A percentile compares a stretch with the other conserved stretches of the same genome.
Conservation (phyloP, 2,888 invertebrate genomes). For the Tachystola acroxantha region DNA sequence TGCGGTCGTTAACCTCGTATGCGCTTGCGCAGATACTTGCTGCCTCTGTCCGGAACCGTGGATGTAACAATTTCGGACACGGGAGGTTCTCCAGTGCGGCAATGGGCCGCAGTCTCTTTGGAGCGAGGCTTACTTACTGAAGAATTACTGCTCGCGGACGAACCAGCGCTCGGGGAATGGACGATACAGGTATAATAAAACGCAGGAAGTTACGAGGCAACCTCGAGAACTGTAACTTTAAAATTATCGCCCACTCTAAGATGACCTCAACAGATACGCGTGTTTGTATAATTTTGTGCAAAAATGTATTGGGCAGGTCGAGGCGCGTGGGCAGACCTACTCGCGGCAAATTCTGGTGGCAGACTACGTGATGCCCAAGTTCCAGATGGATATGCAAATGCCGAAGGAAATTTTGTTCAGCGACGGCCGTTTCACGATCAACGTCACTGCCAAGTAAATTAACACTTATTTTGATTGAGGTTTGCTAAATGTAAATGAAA, state of each 20-base stretch:
- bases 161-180: slow-evolving; percentile 94
- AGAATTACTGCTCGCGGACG: slow-evolving; percentile 86
- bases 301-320: slow-evolving; percentile 40
- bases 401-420: slow-evolving; percentile 89
- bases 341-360: slow-evolving; percentile 89
- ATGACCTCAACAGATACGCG: slow-evolving; percentile 30
- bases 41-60: slow-evolving; percentile 53
- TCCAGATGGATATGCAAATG: slow-evolving; percentile 90
- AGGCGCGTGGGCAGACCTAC: slow-evolving; percentile 76
- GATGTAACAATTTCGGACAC: slow-evolving; percentile 61
- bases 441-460: slow-evolving; percentile 89
- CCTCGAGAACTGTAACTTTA: slow-evolving; percentile 13
- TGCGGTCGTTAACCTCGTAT: slow-evolving; percentile 48
- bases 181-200: slow-evolving; percentile 82
- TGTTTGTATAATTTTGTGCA: slow-evolving; percentile 9
- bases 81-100: slow-evolving; percentile 87
- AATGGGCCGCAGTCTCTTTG: slow-evolving; percentile 83
- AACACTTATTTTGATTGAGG: too few relatives aligned
- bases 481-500: too few relatives aligned
- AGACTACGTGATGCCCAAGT: slow-evolving; percentile 95
- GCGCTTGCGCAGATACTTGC: slow-evolving; percentile 44
- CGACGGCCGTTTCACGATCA: slow-evolving; percentile 87
- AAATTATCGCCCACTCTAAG: slow-evolving; percentile 17
- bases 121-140: slow-evolving; percentile 86
- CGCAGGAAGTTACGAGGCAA: slow-evolving; percentile 4